Percentiles rank a stretch among this genome's conserved stretches.
Evolutionary conservation across 2,113 vertebrate species (phyloP).

Genomic region (Bos javanicus): DNA sequence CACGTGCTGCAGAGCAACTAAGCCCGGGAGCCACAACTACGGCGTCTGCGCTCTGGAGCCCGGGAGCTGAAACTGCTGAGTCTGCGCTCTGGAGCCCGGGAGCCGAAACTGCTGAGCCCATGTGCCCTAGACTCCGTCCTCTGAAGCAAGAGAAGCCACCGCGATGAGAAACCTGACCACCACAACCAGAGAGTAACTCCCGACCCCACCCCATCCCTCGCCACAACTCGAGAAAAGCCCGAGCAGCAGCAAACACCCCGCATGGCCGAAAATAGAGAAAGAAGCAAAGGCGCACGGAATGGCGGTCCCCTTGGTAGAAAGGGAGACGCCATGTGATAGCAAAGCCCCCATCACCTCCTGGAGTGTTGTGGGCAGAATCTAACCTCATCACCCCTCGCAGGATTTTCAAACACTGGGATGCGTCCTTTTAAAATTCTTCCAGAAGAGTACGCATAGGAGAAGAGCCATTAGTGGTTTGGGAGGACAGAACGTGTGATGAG

Average conservation of each 20-base stretch:
- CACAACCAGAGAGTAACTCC: not conserved
- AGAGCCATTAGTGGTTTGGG: not conserved
- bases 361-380: not conserved
- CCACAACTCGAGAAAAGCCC: not conserved
- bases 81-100: fast-evolving
- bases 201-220: not conserved
- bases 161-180: fast-evolving
- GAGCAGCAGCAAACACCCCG: not conserved
- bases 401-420: not conserved
- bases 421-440: not conserved
- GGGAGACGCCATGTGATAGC: fast-evolving
- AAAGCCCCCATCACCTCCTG: not conserved
- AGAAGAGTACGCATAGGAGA: not conserved
- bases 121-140: not conserved
- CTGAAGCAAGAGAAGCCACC: not conserved
- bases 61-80: not conserved
- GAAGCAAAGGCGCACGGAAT: fast-evolving
- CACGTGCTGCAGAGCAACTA: not conserved
- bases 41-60: not conserved
- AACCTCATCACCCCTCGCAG: too few relatives aligned
- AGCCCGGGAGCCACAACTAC: not conserved
- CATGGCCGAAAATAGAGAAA: fast-evolving
- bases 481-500: fast-evolving
- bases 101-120: not conserved
- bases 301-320: fast-evolving